These are phyloP conservation scores for Bombus pascuorum DNA, from an alignment of 1,140 invertebrate species.

Conservation along the genomic window DNA sequence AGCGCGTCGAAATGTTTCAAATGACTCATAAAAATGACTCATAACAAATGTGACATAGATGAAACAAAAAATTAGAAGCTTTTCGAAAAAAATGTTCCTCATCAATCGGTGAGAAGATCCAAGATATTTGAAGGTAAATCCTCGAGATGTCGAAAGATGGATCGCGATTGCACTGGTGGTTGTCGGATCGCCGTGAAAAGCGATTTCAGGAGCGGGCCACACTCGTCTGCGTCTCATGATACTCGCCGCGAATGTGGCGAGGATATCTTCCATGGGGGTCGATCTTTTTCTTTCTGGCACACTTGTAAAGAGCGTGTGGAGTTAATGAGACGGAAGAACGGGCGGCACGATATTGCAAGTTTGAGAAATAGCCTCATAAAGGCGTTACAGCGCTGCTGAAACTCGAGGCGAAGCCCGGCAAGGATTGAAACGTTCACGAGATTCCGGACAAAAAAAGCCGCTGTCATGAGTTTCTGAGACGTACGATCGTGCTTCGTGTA, in stretches of 20 bases:
- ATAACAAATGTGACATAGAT: neutral
- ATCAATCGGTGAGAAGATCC: neutral
- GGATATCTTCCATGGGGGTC: slow-evolving; percentile 17
- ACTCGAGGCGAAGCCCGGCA: slow-evolving; percentile 18
- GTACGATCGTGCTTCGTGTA: slow-evolving; percentile 25
- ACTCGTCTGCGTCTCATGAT: neutral
- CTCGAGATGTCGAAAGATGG: neutral
- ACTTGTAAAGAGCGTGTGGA: slow-evolving; percentile 39
- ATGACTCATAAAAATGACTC: too few species aligned
- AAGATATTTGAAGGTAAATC: neutral
- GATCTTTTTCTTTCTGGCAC: slow-evolving; percentile 8
- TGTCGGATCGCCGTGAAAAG: neutral
- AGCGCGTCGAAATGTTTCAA: too few species aligned
- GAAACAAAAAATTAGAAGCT: too few species aligned
- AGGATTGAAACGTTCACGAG: slow-evolving; percentile 36
- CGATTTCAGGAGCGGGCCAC: neutral
- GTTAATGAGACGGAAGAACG: slow-evolving; percentile 55
- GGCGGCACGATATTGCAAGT: slow-evolving; percentile 38
- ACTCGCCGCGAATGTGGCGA: neutral
- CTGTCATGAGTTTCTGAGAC: slow-evolving; percentile 20
- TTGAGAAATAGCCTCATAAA: slow-evolving; percentile 46
- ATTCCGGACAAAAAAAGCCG: slow-evolving; percentile 5
- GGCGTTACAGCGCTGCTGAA: slow-evolving; percentile 33
- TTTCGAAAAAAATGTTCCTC: neutral
- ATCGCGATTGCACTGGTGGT: neutral